A percentile compares a stretch with the other conserved stretches of the same genome.
phyloP scores from a whole-genome alignment of 2,113 vertebrate genomes.

The Trogon melanurus region DNA sequence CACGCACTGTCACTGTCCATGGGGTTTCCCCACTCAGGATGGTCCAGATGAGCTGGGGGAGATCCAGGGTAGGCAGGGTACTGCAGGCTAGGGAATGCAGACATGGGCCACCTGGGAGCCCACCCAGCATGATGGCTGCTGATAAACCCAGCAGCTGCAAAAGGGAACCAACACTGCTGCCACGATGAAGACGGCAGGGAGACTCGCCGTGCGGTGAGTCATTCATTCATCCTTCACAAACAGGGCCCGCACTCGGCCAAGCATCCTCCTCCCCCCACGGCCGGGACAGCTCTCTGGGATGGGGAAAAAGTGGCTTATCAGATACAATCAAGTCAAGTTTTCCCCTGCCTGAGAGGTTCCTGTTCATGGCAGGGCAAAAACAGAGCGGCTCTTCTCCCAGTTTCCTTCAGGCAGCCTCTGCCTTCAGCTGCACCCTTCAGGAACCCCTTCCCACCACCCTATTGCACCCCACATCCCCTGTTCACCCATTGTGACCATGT shows the following conservation, averaged over 20 bases:
- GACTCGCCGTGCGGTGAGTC: not conserved
- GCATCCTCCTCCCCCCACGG: not conserved
- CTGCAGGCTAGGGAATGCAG: not conserved
- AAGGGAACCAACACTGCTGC: not conserved
- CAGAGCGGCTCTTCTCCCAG: not conserved
- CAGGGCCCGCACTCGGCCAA: not conserved
- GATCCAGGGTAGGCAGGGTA: not conserved
- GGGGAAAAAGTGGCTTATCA: constrained; percentile 69
- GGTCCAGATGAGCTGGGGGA: not conserved
- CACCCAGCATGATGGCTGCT: not conserved
- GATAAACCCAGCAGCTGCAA: not conserved
- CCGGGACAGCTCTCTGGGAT: not conserved
- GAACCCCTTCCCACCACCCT: not conserved
- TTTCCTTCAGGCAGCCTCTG: not conserved
- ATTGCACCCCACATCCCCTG: not conserved
- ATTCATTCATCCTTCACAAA: constrained; percentile 60
- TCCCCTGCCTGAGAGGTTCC: constrained; percentile 19
- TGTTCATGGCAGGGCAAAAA: not conserved
- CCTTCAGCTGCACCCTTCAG: not conserved
- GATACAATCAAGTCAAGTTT: constrained; percentile 46
- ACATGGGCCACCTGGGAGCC: not conserved
- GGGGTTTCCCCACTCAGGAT: not conserved
- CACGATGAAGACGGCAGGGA: not conserved
- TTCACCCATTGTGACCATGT: not conserved
- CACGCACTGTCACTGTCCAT: fast-evolving